Evolutionary conservation across 1,140 invertebrate species (phyloP).

Genomic region (Ceratitis capitata): DNA sequence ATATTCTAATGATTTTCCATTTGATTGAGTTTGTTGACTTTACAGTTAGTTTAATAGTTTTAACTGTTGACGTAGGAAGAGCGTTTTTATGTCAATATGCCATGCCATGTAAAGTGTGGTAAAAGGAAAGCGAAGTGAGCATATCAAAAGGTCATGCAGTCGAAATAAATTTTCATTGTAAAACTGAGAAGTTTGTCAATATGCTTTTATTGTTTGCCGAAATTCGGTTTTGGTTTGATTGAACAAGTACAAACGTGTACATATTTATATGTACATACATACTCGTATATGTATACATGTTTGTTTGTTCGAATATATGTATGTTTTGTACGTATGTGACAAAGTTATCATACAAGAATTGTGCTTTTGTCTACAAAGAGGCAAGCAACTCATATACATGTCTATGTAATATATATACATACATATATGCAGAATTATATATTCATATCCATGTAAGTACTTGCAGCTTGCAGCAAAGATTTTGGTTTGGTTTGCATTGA

Average conservation of each 20-base stretch:
- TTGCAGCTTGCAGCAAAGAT: background rate
- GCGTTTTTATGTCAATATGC: background rate
- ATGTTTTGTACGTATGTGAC: background rate
- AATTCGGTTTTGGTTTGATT: background rate
- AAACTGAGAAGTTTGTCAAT: background rate
- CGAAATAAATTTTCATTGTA: conserved; percentile 13
- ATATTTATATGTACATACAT: background rate
- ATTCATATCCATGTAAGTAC: background rate
- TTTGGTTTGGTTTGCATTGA: conserved; percentile 5
- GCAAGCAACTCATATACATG: background rate
- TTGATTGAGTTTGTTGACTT: background rate
- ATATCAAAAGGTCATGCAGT: conserved; percentile 10
- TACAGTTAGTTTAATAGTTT: background rate
- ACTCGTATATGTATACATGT: background rate
- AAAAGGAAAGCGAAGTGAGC: background rate
- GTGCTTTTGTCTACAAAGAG: background rate
- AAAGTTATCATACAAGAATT: too few species aligned
- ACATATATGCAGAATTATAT: background rate
- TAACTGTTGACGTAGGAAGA: background rate
- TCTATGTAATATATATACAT: background rate
- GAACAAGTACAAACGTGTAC: too few species aligned
- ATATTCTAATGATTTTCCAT: background rate
- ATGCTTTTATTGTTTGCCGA: background rate
- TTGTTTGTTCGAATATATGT: too few species aligned
- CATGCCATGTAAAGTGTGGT: background rate